Base-by-base conservation (phyloP, 1,140 invertebrate genomes). In the Bombus superbus region DNA sequence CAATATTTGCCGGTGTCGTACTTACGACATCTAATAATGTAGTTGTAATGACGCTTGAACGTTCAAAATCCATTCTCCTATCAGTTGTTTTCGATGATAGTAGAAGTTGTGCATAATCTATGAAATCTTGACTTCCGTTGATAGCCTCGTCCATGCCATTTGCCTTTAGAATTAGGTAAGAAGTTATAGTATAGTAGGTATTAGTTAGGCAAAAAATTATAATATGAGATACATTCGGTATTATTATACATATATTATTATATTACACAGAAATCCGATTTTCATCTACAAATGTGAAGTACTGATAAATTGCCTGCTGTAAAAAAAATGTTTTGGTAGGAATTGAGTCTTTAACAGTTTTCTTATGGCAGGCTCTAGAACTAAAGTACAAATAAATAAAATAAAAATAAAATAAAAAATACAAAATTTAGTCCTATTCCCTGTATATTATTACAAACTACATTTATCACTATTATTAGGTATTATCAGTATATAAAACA, bases 21-120 rank as follows among this genome's bases (percentile, higher is more conserved):
- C 92, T 93, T 44, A 94, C 94, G 1, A 94, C 92, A 32, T 94
- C 92, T 22, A 92, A 78, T 32, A 94, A 84, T n/a, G 93, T 92
- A 3, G 92, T 89, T 11, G 94, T 94, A 15, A 93, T 82, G 2
- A 92, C 90, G 44, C 94, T 94, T 6, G 81, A 74, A n/a, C 88
- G 89, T 42, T 94, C 94, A 8, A 77, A 78, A 18, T 91, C 88
- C 22, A 87, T 73, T 32, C 88, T n/a, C 66, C 44, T 85, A 22
- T 71, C 38, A n/a, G 28, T 25, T 18, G 64, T 10, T 47, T n/a
- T 84, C 59, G 84, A 57, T 11, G 81, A 77, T 59, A 76, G n/a
- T n/a, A 75, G 3, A n/a, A 71, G 13, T 40, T 85, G 68, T 9
- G 42, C n/a, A 28, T 81, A 85, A 73, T 82, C 68, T 13, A 77